These are phyloP conservation scores for Glaucopsyche alexis DNA, from an alignment of 2,888 invertebrate genomes.

Conservation along the genomic window DNA sequence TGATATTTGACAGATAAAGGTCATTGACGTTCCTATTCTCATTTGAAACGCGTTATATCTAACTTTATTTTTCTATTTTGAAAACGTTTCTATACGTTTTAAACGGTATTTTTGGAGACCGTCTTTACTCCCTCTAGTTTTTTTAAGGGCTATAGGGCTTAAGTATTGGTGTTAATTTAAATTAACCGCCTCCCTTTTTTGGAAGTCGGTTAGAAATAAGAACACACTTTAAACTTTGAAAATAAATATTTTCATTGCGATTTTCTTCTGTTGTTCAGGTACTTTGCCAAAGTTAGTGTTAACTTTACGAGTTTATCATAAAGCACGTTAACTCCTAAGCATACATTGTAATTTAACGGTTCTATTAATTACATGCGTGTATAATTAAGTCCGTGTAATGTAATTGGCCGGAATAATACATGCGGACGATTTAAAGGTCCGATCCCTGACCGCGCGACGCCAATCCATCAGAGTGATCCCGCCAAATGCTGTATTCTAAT, in stretches of 20 bases:
- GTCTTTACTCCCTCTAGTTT: too few species aligned
- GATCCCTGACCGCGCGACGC: conserved; percentile 64
- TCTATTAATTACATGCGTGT: not conserved
- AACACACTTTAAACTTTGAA: too few species aligned
- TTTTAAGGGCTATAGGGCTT: too few species aligned
- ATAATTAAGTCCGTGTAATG: conserved; percentile 29
- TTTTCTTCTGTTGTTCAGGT: not conserved
- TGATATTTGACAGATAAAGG: too few species aligned
- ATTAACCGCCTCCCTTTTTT: too few species aligned
- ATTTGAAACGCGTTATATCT: accelerated
- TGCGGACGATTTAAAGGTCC: conserved; percentile 61
- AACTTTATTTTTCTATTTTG: too few species aligned
- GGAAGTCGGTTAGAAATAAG: too few species aligned
- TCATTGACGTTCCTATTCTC: too few species aligned
- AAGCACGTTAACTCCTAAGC: not conserved
- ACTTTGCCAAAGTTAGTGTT: not conserved
- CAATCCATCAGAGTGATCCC: conserved; percentile 72
- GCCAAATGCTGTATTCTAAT: conserved; percentile 59
- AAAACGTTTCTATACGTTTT: too few species aligned
- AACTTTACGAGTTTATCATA: not conserved
- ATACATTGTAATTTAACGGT: not conserved
- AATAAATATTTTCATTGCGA: too few species aligned
- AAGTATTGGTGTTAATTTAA: too few species aligned
- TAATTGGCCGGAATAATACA: conserved; percentile 55
- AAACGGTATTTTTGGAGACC: too few species aligned